A percentile compares a stretch with the other conserved stretches of the same genome.
phyloP scores from a whole-genome alignment of 2,888 invertebrate species.

The Oligia fasciuncula region DNA sequence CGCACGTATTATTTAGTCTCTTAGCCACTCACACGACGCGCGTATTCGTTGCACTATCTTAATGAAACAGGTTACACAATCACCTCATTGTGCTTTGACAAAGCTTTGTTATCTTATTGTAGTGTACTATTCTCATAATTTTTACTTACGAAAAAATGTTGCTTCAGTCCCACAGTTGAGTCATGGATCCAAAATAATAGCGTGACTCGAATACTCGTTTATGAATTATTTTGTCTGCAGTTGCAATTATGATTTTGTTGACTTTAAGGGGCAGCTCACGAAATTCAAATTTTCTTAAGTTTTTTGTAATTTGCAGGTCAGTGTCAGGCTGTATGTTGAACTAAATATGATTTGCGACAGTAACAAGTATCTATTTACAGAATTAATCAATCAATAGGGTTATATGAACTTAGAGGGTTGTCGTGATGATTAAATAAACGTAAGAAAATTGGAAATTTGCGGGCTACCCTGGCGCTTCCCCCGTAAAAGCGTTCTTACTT shows the following conservation, averaged over 20 bases:
- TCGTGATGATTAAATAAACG: too few species aligned
- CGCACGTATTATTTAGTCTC: slow-evolving; percentile 11
- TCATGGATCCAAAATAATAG: slow-evolving; percentile 33
- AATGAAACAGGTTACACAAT: slow-evolving; percentile 58
- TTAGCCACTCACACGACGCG: slow-evolving; percentile 19
- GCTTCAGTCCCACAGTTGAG: slow-evolving; percentile 50
- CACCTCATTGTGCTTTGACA: slow-evolving; percentile 63
- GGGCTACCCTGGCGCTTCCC: neutral
- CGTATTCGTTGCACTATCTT: slow-evolving; percentile 44
- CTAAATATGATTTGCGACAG: too few species aligned
- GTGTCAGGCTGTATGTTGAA: too few species aligned
- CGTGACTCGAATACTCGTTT: slow-evolving; percentile 16
- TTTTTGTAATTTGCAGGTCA: neutral
- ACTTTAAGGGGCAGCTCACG: neutral
- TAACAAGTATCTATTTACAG: too few species aligned
- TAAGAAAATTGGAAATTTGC: too few species aligned
- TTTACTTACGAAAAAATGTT: slow-evolving; percentile 52
- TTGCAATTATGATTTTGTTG: neutral
- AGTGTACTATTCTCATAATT: slow-evolving; percentile 58
- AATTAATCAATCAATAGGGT: too few species aligned
- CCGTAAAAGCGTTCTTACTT: neutral
- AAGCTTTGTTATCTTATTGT: slow-evolving; percentile 59
- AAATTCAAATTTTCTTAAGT: too few species aligned
- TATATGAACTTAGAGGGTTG: too few species aligned
- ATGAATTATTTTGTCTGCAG: slow-evolving; percentile 6